phyloP scores from a whole-genome alignment of 2,888 invertebrate genomes.

The Lasioglossum calceatum region DNA sequence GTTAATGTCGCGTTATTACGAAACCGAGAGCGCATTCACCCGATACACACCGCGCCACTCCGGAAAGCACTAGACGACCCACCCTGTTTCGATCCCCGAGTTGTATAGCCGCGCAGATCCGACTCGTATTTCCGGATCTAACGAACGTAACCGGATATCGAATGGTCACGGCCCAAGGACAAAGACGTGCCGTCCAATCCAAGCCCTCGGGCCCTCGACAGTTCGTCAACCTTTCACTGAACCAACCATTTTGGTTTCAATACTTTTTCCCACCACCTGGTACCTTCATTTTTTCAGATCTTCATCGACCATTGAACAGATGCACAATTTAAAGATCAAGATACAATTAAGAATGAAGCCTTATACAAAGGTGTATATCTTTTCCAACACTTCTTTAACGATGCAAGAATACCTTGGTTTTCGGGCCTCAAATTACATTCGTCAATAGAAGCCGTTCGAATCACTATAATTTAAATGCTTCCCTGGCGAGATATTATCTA shows the following conservation, averaged over 20 bases:
- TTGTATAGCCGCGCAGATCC: neutral
- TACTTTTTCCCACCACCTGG: neutral
- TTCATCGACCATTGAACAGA: neutral
- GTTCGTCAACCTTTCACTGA: neutral
- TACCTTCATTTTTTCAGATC: neutral
- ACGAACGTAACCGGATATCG: neutral
- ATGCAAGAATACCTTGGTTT: too few species aligned
- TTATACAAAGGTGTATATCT: neutral
- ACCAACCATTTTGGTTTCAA: neutral
- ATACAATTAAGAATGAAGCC: too few species aligned
- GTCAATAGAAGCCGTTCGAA: too few species aligned
- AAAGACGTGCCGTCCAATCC: neutral
- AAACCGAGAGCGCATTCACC: constrained; percentile 25
- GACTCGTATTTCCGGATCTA: constrained; percentile 1
- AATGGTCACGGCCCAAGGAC: neutral
- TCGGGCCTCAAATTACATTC: too few species aligned
- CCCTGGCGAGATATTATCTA: too few species aligned
- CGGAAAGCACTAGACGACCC: constrained; percentile 10
- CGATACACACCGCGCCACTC: constrained; percentile 11
- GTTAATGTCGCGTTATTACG: constrained; percentile 44
- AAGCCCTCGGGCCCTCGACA: neutral
- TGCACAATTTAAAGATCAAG: neutral
- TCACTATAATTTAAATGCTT: too few species aligned
- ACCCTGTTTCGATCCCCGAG: neutral
- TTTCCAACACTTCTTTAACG: neutral